Evolutionary conservation across 2,888 invertebrate species (phyloP), one percentile per base, ranked within the genome.

Genomic region (Amiota communis): DNA sequence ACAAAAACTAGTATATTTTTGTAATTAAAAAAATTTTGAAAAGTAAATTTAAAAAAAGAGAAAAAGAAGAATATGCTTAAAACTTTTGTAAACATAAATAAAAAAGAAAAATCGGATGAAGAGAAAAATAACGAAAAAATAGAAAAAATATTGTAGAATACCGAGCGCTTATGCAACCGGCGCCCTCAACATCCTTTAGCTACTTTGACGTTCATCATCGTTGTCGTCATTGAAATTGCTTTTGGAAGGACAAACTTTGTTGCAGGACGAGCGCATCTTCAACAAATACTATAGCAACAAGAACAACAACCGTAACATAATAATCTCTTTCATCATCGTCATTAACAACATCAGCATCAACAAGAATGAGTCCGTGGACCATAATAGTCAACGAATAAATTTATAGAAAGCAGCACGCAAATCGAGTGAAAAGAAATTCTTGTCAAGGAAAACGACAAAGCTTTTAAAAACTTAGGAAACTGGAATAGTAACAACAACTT

Each of bases 231-330:
- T 13, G 59, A 46, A 57, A 63, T 63, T 63, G 63, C 46, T 63
- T 56, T 48, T 51, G 53, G 20, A 23, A 72, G 67, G 17, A 48
- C 53, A 23, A 74, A 71, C 46, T 70, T 76, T 71, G 72, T 6
- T 36, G 36, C 36, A 36, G 36, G 36, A 36, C 36, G 6, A 36
- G 36, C 36, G 6, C 6, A 36, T 72, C 72, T 63, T 17, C 12
- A 23, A n/a, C 63, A 65, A 13, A 1, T 23, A 23, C 23, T 2
- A 23, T 1, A 23, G 23, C 23, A 23, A 23, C 47, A 65, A 48
- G 0, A 46, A 47, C 48, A 69, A 17, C 46, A 71, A 65, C 49
- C 17, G 17, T 48, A 56, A 48, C n/a, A 70, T 63, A n/a, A 65
- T 9, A 11, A 13, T 12, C 63, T n/a, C 23, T 13, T 13, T 63